Evolutionary conservation across 2,113 vertebrate species (phyloP), one percentile per base, ranked within the genome.

Genomic region (Nymphicus hollandicus): DNA sequence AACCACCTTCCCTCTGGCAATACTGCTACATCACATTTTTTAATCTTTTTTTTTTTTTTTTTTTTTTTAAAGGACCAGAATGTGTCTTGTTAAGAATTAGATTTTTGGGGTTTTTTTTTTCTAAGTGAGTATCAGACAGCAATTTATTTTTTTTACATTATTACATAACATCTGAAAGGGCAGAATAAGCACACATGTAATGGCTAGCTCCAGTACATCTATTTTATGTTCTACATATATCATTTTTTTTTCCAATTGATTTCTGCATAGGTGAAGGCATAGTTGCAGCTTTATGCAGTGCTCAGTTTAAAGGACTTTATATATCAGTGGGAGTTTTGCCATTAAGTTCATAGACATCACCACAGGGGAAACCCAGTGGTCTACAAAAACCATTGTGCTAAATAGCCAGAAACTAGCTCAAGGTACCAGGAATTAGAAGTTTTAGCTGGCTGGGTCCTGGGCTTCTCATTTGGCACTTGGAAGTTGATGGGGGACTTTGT

Each of bases 121-220:
- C 91, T 88, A 87, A 96, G 82, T 96, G 89, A 89, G 93, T 94
- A 96, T 97, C 96, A 91, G 96, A 92, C 94, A 97, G 94, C 86
- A n/a, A n/a, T 96, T 71, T 91, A 65, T 49, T 47, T 47, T 29
- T 52, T 52, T 96, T 66, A 5, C 53, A 66, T 77, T 60, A 92
- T 94, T 74, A 83, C 86, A 55, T 94, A 95, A 96, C 58, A 86
- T 39, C 88, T 95, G 83, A 90, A 94, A 93, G 89, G 79, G 86
- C 95, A 88, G 70, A 86, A 78, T 64, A 74, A 86, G 33, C 47
- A 74, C 2, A 1, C 47, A 22, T 64, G 52, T 88, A 85, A 27
- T 22, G 4, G 22, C 44, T 86, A 55, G 52, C 22, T 71, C 52
- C 46, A 50, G 15, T 33, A 64, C 23, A 22, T 86, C n/a, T 88